phyloP scores from a whole-genome alignment of 2,113 vertebrate species.

The Strigops habroptila region DNA sequence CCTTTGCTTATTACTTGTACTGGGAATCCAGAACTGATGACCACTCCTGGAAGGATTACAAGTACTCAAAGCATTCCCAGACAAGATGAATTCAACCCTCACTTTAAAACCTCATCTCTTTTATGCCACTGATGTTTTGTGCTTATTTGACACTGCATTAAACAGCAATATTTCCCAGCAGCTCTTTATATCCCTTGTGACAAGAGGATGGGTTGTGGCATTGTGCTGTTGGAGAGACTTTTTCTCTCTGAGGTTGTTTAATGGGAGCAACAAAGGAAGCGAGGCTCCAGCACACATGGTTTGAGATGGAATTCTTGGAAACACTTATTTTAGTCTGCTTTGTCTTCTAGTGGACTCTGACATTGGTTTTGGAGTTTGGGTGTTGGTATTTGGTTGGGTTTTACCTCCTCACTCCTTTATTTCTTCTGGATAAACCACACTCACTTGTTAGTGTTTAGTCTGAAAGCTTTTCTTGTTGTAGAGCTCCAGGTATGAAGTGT shows the following conservation, averaged over 20 bases:
- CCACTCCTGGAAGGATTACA: not conserved
- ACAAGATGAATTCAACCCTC: not conserved
- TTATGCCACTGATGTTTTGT: not conserved
- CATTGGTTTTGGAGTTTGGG: not conserved
- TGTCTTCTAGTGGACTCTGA: not conserved
- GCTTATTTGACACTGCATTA: not conserved
- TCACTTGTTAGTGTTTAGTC: not conserved
- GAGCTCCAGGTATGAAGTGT: not conserved
- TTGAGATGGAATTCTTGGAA: not conserved
- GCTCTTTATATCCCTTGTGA: accelerated
- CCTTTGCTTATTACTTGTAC: not conserved
- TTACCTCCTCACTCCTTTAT: not conserved
- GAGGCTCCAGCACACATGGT: not conserved
- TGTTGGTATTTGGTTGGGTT: not conserved
- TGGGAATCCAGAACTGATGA: not conserved
- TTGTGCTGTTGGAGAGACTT: not conserved
- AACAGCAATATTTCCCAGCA: not conserved
- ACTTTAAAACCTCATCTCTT: not conserved
- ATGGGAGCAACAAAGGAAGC: not conserved
- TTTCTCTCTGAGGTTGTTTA: not conserved
- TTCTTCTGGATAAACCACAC: not conserved
- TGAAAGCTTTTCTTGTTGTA: not conserved
- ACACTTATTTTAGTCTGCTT: not conserved
- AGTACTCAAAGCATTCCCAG: not conserved
- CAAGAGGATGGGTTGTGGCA: not conserved